Evolutionary conservation across 2,797 vertebrate genomes (phyloP), one percentile per base, ranked within the genome.

Genomic region (Aulostomus chinensis): DNA sequence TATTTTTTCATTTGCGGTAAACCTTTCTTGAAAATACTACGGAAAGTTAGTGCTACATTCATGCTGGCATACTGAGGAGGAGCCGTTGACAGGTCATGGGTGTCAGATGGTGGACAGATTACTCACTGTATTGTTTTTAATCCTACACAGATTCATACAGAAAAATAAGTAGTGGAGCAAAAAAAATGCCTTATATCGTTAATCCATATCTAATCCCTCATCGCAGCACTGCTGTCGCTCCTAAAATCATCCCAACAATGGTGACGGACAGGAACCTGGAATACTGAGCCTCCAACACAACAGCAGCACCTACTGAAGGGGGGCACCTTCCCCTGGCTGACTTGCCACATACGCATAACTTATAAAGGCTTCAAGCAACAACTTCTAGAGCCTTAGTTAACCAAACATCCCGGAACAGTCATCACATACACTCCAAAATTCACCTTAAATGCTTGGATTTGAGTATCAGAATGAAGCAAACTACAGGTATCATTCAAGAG

Each of bases 71-170:
- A 21, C 20, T 37, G 41, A 28, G 41, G 46, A 40, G 11, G 47
- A 61, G 54, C 31, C 47, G 57, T 1, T 32, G 32, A 60, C 9
- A 57, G 67, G 61, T 67, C 60, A 50, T 1, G 50, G 18, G 31
- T 69, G 71, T 84, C 77, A 82, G 70, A 52, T 83, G 78, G 72
- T 60, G 52, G 69, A 31, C 74, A 82, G 84, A 87, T 87, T 86
- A 85, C 51, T 67, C 5, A 20, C 57, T 31, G 53, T 62, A 75
- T 67, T 71, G 78, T 75, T 72, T 78, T 83, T 82, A 86, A 84
- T 85, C 80, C 76, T 30, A 54, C 56, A 45, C 50, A 51, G 61
- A 81, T 76, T 84, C 73, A 78, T 70, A 83, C 43, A 11, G 59
- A 74, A 68, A 76, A 80, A 79, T 59, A 77, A 75, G 69, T 57